Evolutionary conservation across 1,140 invertebrate genomes (phyloP).

Genomic region (Papilio dardanus): DNA sequence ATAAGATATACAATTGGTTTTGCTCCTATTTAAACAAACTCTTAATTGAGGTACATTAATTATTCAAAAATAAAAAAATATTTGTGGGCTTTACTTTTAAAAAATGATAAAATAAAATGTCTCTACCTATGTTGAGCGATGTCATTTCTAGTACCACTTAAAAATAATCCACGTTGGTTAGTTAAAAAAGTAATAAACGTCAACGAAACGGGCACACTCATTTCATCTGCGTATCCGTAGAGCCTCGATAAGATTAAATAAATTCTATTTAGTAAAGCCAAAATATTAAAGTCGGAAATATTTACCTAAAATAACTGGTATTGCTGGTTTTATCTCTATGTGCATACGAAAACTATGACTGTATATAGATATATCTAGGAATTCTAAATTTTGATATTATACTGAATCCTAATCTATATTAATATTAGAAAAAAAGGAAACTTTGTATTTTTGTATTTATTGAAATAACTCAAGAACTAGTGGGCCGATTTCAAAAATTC

Average conservation of each 20-base stretch:
- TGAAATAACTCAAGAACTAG: too few species aligned
- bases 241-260: slow-evolving; percentile 11
- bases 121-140: background rate
- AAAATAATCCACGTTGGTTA: slow-evolving; percentile 8
- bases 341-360: background rate
- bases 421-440: too few species aligned
- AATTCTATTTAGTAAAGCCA: background rate
- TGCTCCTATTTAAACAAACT: too few species aligned
- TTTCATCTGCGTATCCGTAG: slow-evolving; percentile 8
- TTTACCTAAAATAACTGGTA: background rate
- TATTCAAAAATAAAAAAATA: too few species aligned
- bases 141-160: slow-evolving; percentile 8
- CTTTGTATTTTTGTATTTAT: too few species aligned
- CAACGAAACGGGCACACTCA: slow-evolving; percentile 3
- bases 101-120: background rate
- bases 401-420: too few species aligned
- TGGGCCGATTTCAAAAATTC: too few species aligned
- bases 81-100: too few species aligned
- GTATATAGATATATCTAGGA: too few species aligned
- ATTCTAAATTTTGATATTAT: too few species aligned
- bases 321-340: background rate
- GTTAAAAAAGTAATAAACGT: slow-evolving; percentile 28
- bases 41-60: too few species aligned
- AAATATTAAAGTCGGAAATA: background rate
- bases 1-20: too few species aligned